Base-by-base conservation (phyloP, 2,888 invertebrate genomes). In the Athetis lepigone region DNA sequence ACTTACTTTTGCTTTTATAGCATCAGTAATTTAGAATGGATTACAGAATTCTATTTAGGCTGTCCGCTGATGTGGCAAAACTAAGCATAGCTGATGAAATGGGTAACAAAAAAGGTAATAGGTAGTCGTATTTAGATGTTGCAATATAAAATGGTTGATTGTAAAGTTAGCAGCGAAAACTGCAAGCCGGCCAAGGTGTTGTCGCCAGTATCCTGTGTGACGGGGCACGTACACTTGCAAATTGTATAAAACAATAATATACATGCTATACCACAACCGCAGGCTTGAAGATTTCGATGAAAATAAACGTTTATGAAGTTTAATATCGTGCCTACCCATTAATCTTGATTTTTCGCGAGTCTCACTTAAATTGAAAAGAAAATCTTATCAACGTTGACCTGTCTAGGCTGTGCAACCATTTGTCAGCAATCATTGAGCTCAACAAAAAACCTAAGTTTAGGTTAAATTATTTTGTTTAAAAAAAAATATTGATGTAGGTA, bases 131-230 rank as follows among this genome's bases (percentile, higher is more conserved):
- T 56, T 61, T 60, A 45, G 39, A 54, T 60, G 37, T 73, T 59
- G 63, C 50, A 69, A 69, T 23, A 54, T 40, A 58, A 57, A 61
- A 66, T 59, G 36, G 58, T 52, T 23, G 62, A 63, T 63, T 73
- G 72, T 73, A 56, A 61, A 70, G 58, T 62, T 45, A 56, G 49
- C 50, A 70, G 46, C 74, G 75, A 75, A 75, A 70, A 75, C 75
- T 66, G 59, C 75, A 75, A 75, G 57, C 70, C 63, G 63, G 70
- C 75, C 75, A 75, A 75, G 75, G 75, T 75, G 75, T 61, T 70
- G 77, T 70, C 74, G 55, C 68, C 74, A 42, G 62, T 77, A 77
- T 77, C 77, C 77, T 77, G 77, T 77, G 52, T 58, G 59, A 25
- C 58, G 55, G 39, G 60, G 49, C 70, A 70, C 74, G 74, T 74